These are phyloP conservation scores for Gadus chalcogrammus DNA, from an alignment of 2,113 vertebrate species.

Conservation along the genomic window DNA sequence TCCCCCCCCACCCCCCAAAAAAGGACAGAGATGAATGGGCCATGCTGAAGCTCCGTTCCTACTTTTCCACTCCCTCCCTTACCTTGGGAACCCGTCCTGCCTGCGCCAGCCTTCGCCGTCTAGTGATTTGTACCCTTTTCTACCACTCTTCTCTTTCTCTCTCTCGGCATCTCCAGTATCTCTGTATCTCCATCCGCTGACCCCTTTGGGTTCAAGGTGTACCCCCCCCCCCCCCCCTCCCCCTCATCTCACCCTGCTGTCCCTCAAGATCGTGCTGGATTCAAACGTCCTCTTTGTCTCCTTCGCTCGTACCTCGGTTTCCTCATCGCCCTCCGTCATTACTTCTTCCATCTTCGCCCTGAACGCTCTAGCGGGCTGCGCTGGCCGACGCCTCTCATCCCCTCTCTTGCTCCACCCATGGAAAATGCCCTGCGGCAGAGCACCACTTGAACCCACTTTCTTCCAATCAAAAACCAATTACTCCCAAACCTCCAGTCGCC, in stretches of 20 bases:
- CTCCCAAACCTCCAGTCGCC: background rate
- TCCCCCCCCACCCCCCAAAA: conserved; percentile 45
- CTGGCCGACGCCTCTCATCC: background rate
- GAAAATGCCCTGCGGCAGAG: background rate
- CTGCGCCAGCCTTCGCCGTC: conserved; percentile 2
- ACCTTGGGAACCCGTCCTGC: conserved; percentile 38
- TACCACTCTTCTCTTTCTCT: background rate
- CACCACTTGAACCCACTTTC: background rate
- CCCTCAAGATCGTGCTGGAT: background rate
- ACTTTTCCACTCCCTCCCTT: conserved; percentile 42
- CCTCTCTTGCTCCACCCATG: background rate
- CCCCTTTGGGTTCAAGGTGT: too few species aligned
- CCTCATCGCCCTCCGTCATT: too few species aligned
- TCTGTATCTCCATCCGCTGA: too few species aligned
- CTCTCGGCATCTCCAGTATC: conserved; percentile 1
- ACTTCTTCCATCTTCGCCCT: background rate
- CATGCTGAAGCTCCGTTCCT: conserved; percentile 29
- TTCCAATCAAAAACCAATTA: background rate
- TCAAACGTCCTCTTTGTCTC: too few species aligned
- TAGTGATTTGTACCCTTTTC: too few species aligned
- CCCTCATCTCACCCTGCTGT: background rate
- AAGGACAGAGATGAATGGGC: conserved; percentile 60
- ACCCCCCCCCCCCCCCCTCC: background rate
- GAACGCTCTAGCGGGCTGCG: background rate
- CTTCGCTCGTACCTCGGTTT: too few species aligned